These are phyloP conservation scores for Nothobranchius furzeri DNA, from an alignment of 2,113 vertebrate genomes.

Conservation along the genomic window DNA sequence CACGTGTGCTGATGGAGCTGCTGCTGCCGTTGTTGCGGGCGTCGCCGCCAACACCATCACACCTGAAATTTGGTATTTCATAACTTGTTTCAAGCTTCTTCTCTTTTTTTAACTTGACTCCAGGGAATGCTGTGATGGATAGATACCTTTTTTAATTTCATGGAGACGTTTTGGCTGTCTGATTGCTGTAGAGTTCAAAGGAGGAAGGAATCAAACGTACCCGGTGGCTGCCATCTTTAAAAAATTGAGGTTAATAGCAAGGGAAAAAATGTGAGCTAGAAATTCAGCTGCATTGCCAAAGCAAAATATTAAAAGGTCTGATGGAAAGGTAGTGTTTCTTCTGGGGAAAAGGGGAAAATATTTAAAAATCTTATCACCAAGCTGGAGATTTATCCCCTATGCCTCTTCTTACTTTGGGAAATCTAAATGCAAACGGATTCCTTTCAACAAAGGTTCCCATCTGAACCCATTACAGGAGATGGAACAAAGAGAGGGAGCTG, in stretches of 20 bases:
- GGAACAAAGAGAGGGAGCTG: constrained; percentile 23
- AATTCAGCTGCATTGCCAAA: constrained; percentile 34
- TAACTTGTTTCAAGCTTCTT: constrained; percentile 23
- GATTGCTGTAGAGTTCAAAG: constrained; percentile 67
- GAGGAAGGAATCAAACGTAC: constrained; percentile 44
- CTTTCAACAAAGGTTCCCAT: constrained; percentile 56
- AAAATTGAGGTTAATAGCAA: constrained; percentile 61
- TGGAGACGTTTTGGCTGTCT: constrained; percentile 40
- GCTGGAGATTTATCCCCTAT: constrained; percentile 17
- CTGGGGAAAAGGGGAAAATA: constrained; percentile 21
- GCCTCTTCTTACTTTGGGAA: constrained; percentile 52
- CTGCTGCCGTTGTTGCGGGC: not conserved
- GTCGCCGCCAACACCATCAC: not conserved
- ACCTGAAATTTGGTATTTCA: constrained; percentile 21
- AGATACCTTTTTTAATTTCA: constrained; percentile 63
- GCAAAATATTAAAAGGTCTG: constrained; percentile 44
- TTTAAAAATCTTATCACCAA: not conserved
- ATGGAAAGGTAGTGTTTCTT: constrained; percentile 39
- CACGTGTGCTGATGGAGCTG: not conserved
- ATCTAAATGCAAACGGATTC: constrained; percentile 65
- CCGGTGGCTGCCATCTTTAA: constrained; percentile 55
- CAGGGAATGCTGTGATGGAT: constrained; percentile 46
- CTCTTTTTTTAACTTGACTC: constrained; percentile 26
- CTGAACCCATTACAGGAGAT: constrained; percentile 32
- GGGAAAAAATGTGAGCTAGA: constrained; percentile 42